Conservation (phyloP, 2,113 vertebrate genomes). For the Ahaetulla prasina region DNA sequence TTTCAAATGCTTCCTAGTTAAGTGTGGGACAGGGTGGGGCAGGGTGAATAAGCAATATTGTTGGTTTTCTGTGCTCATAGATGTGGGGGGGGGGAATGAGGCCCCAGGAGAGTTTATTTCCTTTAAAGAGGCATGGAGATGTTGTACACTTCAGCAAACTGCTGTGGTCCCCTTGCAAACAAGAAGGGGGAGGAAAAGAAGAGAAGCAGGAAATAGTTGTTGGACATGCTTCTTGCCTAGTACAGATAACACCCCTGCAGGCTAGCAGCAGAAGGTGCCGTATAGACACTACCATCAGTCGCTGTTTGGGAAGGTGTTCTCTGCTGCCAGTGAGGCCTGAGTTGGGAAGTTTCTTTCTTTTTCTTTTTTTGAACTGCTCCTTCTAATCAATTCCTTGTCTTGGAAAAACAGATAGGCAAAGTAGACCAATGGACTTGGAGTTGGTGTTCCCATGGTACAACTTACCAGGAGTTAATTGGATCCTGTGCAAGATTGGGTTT, state of each 20-base stretch:
- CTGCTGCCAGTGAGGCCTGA: not conserved
- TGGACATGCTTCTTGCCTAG: not conserved
- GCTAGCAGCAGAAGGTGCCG: not conserved
- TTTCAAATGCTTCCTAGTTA: not conserved
- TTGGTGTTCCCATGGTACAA: not conserved
- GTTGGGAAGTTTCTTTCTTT: not conserved
- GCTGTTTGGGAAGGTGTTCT: not conserved
- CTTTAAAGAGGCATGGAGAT: not conserved
- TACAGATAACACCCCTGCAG: not conserved
- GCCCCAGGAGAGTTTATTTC: not conserved
- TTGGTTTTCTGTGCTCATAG: not conserved
- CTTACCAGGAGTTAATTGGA: not conserved
- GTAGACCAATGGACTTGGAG: not conserved
- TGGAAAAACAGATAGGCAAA: not conserved
- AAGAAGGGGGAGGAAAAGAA: not conserved
- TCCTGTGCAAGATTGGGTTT: not conserved
- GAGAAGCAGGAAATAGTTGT: not conserved
- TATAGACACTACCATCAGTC: not conserved
- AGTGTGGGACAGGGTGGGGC: not conserved
- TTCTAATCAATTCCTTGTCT: not conserved
- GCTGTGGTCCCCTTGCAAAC: not conserved
- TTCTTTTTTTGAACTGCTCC: not conserved
- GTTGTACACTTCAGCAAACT: not conserved
- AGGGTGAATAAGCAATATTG: not conserved
- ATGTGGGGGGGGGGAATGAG: not conserved